Conservation (phyloP, 1,140 invertebrate genomes). For the Pseudobourletiella spinata region DNA sequence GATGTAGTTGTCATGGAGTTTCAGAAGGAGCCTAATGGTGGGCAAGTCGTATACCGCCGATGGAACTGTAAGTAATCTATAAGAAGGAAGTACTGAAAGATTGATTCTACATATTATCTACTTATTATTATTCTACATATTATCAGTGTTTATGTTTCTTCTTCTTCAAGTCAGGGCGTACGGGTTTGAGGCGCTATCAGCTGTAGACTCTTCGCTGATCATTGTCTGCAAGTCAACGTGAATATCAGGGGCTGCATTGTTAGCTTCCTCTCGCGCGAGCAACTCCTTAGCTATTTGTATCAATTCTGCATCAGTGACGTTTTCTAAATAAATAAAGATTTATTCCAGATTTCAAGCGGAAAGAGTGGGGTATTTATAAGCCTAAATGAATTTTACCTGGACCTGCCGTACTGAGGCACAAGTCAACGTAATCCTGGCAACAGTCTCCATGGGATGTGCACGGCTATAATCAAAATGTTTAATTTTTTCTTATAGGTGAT, state of each 20-base stretch:
- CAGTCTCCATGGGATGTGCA: conserved; percentile 16
- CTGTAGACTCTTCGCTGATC: conserved; percentile 52
- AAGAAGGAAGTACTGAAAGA: conserved; percentile 7
- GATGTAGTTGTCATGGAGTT: conserved; percentile 36
- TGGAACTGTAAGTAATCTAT: conserved; percentile 24
- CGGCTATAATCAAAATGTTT: not conserved
- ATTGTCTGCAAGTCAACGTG: conserved; percentile 60
- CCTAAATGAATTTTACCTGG: conserved; percentile 17
- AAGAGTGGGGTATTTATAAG: not conserved
- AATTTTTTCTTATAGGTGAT: not conserved
- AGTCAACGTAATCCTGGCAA: conserved; percentile 17
- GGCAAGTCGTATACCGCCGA: conserved; percentile 13
- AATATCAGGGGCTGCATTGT: conserved; percentile 57
- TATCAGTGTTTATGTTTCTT: not conserved
- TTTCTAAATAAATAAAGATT: not conserved
- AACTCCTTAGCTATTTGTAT: conserved; percentile 60
- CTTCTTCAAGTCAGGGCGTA: conserved; percentile 47
- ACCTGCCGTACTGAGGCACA: not conserved
- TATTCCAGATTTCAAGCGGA: conserved; percentile 23
- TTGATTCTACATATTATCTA: too few species aligned
- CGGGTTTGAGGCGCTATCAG: conserved; percentile 61
- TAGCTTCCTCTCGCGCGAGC: conserved; percentile 53
- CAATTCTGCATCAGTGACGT: conserved; percentile 51
- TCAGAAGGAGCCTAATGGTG: conserved; percentile 23
- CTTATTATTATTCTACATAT: not conserved